These are phyloP conservation scores for Apoderus coryli DNA, from an alignment of 2,888 invertebrate genomes.

Conservation along the genomic window DNA sequence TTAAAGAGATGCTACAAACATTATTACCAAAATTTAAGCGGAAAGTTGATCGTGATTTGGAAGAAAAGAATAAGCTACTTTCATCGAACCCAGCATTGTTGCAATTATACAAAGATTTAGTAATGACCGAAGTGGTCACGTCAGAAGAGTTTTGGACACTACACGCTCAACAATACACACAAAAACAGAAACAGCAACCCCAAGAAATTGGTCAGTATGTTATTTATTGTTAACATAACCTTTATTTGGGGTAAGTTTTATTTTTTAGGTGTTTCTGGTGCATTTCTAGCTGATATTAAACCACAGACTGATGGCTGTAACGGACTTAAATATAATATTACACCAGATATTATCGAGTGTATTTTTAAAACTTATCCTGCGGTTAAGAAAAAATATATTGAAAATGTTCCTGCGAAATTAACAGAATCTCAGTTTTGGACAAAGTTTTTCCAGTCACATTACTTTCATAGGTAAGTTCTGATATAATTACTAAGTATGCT, in stretches of 20 bases:
- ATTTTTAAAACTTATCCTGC: conserved; percentile 99
- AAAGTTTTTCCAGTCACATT: conserved; percentile 98
- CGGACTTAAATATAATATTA: conserved; percentile 92
- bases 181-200: conserved; percentile 49
- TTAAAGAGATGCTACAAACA: conserved; percentile 82
- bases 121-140: conserved; percentile 87
- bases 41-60: conserved; percentile 45
- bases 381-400: conserved; percentile 90
- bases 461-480: conserved; percentile 92
- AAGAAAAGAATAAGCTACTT: conserved; percentile 51
- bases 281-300: conserved; percentile 83
- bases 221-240: too few relatives aligned
- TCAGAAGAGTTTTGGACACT: conserved; percentile 98
- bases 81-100: conserved; percentile 81
- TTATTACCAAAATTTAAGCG: conserved; percentile 86
- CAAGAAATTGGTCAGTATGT: conserved; percentile 75
- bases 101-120: conserved; percentile 92
- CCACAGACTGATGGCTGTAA: conserved; percentile 95
- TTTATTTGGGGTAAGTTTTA: conserved; percentile 5
- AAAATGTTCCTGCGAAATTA: conserved; percentile 91
- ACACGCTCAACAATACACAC: conserved; percentile 64
- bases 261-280: conserved; percentile 57
- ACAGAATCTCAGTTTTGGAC: conserved; percentile 98
- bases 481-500: too few relatives aligned
- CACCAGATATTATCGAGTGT: conserved; percentile 91